Conservation (phyloP, 2,888 invertebrate genomes). For the Athripsodes cinereus region DNA sequence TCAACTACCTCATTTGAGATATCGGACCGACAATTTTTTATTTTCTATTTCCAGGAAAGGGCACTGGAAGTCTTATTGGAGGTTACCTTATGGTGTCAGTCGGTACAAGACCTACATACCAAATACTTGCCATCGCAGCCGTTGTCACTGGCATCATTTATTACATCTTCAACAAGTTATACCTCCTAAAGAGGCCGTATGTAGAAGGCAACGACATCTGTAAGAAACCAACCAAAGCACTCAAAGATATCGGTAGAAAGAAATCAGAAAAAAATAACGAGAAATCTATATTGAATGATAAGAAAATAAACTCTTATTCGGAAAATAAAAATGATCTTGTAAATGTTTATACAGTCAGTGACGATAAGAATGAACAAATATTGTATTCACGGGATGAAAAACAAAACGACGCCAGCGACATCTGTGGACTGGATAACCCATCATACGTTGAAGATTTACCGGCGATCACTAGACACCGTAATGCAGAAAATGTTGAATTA, state of each 20-base stretch:
- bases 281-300: slow-evolving; percentile 34
- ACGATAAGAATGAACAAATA: slow-evolving; percentile 7
- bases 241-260: slow-evolving; percentile 35
- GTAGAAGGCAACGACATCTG: slow-evolving; percentile 52
- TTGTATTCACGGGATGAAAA: slow-evolving; percentile 9
- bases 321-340: slow-evolving; percentile 29
- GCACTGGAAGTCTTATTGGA: slow-evolving; percentile 67
- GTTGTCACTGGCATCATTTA: slow-evolving; percentile 61
- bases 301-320: slow-evolving; percentile 28
- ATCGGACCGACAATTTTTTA: neutral
- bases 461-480: neutral
- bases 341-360: slow-evolving; percentile 8
- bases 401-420: slow-evolving; percentile 3
- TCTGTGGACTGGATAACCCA: slow-evolving; percentile 20
- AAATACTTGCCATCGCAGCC: slow-evolving; percentile 59
- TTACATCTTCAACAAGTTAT: slow-evolving; percentile 61
- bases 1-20: neutral
- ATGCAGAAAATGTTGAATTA: neutral
- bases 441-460: slow-evolving; percentile 5
- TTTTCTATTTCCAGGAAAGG: slow-evolving; percentile 53
- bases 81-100: slow-evolving; percentile 68
- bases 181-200: slow-evolving; percentile 51
- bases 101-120: slow-evolving; percentile 67
- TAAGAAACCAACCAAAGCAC: slow-evolving; percentile 46
- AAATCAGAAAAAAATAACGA: slow-evolving; percentile 30